Conservation (phyloP, 2,888 invertebrate species). For the Rhagonycha lutea region DNA sequence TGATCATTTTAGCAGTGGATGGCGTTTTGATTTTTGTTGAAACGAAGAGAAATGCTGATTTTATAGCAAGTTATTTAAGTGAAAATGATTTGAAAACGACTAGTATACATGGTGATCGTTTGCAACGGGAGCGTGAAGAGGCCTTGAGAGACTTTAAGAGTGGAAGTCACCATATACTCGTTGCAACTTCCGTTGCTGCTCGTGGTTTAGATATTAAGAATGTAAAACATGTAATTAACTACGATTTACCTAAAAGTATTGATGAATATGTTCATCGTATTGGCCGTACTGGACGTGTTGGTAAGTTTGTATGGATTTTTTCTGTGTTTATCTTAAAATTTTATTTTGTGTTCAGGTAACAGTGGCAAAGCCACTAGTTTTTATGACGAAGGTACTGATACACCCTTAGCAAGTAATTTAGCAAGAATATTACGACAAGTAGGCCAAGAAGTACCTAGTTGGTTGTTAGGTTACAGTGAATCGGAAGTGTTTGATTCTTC, state of each 20-base stretch:
- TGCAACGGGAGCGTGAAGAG: conserved; percentile 73
- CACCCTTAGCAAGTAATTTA: conserved; percentile 64
- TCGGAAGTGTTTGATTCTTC: conserved; percentile 52
- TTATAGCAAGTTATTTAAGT: conserved; percentile 80
- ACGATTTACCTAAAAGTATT: conserved; percentile 84
- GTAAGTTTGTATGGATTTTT: conserved; percentile 50
- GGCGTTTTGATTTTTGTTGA: conserved; percentile 88
- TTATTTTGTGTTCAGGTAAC: conserved; percentile 56
- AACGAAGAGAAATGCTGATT: conserved; percentile 88
- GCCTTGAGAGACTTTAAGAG: conserved; percentile 79
- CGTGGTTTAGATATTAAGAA: conserved; percentile 89
- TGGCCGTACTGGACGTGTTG: conserved; percentile 93
- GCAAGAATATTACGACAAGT: conserved; percentile 78
- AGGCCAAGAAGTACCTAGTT: conserved; percentile 79
- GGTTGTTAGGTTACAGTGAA: conserved; percentile 61
- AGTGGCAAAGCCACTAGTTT: conserved; percentile 87
- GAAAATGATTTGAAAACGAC: conserved; percentile 74
- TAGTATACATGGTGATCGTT: conserved; percentile 75
- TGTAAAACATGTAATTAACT: conserved; percentile 89
- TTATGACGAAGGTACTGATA: conserved; percentile 69
- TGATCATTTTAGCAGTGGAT: conserved; percentile 35
- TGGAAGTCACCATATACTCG: conserved; percentile 77
- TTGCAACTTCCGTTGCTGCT: conserved; percentile 95
- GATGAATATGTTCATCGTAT: conserved; percentile 96
- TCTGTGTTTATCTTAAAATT: background rate